A percentile compares a stretch with the other conserved stretches of the same genome.
Conservation (phyloP, 2,113 vertebrate species). For the Gnathonemus echidnorhynchus region DNA sequence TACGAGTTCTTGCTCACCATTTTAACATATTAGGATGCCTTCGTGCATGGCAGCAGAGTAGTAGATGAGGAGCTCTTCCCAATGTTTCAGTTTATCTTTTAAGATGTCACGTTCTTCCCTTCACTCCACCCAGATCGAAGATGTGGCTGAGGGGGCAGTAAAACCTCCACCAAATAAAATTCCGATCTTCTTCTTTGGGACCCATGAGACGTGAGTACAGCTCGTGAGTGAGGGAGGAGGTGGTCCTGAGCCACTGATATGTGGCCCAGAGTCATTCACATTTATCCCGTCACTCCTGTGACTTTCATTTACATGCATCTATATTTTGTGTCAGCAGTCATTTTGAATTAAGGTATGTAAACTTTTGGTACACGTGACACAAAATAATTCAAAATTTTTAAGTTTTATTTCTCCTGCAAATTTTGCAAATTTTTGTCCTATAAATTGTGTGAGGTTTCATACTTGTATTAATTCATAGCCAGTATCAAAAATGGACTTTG, state of each 20-base stretch:
- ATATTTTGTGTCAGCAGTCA: not conserved
- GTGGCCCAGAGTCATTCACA: not conserved
- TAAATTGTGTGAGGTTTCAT: not conserved
- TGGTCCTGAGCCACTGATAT: no score
- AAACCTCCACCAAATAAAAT: constrained; percentile 96
- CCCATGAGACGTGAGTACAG: constrained; percentile 88
- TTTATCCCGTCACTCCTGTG: not conserved
- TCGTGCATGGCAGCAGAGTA: not conserved
- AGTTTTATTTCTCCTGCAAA: not conserved
- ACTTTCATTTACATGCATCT: not conserved
- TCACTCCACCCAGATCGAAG: constrained; percentile 73
- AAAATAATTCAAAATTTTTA: not conserved
- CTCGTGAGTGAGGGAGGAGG: not conserved
- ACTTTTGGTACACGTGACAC: not conserved
- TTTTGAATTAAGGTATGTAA: not conserved
- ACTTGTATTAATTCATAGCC: not conserved
- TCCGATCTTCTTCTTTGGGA: constrained; percentile 97
- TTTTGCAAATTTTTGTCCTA: not conserved
- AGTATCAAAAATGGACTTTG: not conserved
- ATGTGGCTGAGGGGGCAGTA: constrained; percentile 90
- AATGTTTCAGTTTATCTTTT: not conserved
- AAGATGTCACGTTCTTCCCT: not conserved
- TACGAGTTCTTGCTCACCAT: not conserved
- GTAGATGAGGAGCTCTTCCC: not conserved
- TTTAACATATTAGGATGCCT: not conserved